A percentile compares a stretch with the other conserved stretches of the same genome.
Conservation (phyloP, 1,140 invertebrate species). For the Trichoplusia ni region DNA sequence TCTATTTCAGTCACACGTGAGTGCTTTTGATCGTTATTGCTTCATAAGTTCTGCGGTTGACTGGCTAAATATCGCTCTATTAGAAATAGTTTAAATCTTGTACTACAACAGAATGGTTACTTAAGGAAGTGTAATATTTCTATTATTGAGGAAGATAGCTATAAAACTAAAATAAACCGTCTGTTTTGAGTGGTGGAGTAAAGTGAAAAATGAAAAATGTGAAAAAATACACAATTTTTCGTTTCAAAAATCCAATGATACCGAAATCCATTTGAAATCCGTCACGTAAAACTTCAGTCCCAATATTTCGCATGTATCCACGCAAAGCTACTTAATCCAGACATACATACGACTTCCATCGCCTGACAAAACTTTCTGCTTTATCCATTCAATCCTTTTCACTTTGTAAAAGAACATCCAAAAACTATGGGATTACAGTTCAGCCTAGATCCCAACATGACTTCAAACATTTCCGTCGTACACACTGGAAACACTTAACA, state of each 20-base stretch:
- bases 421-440: neutral
- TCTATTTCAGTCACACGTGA: neutral
- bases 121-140: neutral
- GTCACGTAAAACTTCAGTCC: no score
- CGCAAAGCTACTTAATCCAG: no score
- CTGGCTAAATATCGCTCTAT: slow-evolving; percentile 15
- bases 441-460: slow-evolving; percentile 7
- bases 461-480: slow-evolving; percentile 6
- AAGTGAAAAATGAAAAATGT: no score
- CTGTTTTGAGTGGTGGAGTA: no score
- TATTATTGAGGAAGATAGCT: no score
- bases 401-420: neutral
- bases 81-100: slow-evolving; percentile 1
- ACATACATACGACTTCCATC: no score
- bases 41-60: slow-evolving; percentile 19
- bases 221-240: no score
- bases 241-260: no score
- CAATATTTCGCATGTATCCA: no score
- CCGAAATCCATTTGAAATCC: no score
- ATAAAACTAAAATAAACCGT: no score
- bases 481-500: slow-evolving; percentile 12
- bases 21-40: slow-evolving; percentile 19
- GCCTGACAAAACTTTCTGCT: no score
- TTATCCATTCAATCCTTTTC: neutral
- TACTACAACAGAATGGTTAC: neutral